Percentiles rank a stretch among this genome's conserved stretches.
Evolutionary conservation across 2,797 vertebrate species (phyloP).

Genomic region (Oreochromis mossambicus): DNA sequence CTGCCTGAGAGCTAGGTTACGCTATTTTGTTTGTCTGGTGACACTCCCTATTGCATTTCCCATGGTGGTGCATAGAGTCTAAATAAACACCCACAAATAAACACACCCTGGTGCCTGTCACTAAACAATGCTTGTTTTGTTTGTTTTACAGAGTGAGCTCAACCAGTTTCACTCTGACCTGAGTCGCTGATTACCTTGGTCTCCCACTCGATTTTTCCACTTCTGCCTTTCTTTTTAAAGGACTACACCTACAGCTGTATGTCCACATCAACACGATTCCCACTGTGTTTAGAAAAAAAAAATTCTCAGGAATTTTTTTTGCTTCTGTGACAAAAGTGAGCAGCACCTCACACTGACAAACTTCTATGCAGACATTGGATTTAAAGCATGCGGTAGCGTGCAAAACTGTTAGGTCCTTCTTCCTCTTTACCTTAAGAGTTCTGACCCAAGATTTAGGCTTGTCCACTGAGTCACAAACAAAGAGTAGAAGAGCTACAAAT

Average conservation of each 20-base stretch:
- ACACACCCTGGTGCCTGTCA: constrained; percentile 64
- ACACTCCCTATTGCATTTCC: constrained; percentile 58
- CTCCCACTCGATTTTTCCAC: neutral
- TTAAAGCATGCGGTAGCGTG: neutral
- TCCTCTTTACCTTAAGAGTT: neutral
- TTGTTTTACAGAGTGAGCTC: constrained; percentile 59
- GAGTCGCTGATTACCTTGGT: neutral
- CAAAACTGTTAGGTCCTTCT: neutral
- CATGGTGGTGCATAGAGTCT: constrained; percentile 41
- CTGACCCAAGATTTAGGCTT: neutral
- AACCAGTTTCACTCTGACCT: constrained; percentile 39
- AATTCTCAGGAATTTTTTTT: neutral
- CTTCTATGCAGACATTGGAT: neutral
- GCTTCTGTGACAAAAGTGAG: neutral
- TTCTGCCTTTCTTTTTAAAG: neutral
- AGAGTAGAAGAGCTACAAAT: neutral
- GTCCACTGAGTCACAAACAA: neutral
- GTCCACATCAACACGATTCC: neutral
- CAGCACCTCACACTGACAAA: neutral
- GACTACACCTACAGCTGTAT: constrained; percentile 35
- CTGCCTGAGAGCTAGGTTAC: neutral
- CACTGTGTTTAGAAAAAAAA: neutral
- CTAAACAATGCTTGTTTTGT: constrained; percentile 54
- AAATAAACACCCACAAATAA: constrained; percentile 53
- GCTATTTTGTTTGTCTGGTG: constrained; percentile 37